Base-by-base conservation (phyloP, 92 coral and sea anemone genomes). In the Actinernus sp. region DNA sequence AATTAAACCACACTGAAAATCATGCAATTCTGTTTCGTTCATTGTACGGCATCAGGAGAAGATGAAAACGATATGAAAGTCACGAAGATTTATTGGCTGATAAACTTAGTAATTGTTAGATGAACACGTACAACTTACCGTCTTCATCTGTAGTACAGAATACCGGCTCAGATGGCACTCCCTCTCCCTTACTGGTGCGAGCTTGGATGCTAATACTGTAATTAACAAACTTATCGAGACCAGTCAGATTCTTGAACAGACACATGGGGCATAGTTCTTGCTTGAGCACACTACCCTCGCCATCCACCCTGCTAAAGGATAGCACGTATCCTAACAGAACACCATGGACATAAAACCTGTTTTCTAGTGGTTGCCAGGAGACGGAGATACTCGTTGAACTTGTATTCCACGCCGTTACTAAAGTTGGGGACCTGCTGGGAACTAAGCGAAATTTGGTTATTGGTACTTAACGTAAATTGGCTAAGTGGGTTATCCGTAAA, bases 341-440 rank as follows among this genome's bases (percentile, higher is more conserved):
- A 21, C 96, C 96, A 23, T 90, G 92, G 6, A 82, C 60, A 22
- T 74, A 72, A 37, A 46, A 51, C 12, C 70, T 64, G 44, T 82
- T 76, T 5, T 82, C 79, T 32, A 92, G 25, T 16, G 90, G 88
- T 36, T 72, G 61, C 97, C 97, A 92, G 16, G 76, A 43, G 41
- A 92, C 61, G 40, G 45, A 37, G 27, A 88, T 57, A 26, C 88
- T 82, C 0, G 88, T 83, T 7, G 97, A 92, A 39, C 88, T 88
- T 39, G 82, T 75, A 67, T 88, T 74, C 69, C 74, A 30, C 47
- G 86, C 89, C 63, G 51, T 53, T 3, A 82, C 19, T 6, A n/a
- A 16, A 22, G 78, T 27, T 9, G 93, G 93, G 21, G 69, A 51
- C 49, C 61, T 53, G 20, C 68, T 82, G 41, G 86, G 89, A 57